Evolutionary conservation across 2,797 vertebrate species (phyloP).

Genomic region (Odontamblyopus rebecca): DNA sequence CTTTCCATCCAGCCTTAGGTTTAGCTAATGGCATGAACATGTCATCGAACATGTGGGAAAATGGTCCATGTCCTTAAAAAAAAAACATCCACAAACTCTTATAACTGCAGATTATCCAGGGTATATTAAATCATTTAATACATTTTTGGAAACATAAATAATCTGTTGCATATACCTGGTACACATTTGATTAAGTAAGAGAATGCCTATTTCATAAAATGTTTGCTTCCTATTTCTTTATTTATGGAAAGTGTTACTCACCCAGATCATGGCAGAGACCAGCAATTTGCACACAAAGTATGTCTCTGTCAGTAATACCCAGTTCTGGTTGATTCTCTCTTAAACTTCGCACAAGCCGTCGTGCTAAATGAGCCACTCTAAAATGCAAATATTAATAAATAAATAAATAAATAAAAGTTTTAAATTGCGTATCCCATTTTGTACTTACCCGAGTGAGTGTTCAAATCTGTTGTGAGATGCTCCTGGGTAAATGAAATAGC

Average conservation of each 20-base stretch:
- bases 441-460: conserved; percentile 72
- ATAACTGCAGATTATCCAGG: no score
- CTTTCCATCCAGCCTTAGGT: not conserved
- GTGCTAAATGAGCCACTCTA: conserved; percentile 85
- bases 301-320: not conserved
- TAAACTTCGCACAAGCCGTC: conserved; percentile 75
- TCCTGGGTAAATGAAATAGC: conserved; percentile 78
- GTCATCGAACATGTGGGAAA: not conserved
- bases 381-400: not conserved
- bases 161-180: no score
- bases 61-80: not conserved
- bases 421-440: not conserved
- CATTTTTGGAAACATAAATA: no score
- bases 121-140: not conserved
- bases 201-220: no score
- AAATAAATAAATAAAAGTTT: no score
- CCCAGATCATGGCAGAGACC: conserved; percentile 1
- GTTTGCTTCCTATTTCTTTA: no score
- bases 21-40: not conserved
- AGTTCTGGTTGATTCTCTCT: not conserved
- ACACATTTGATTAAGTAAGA: no score
- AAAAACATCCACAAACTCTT: no score
- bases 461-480: conserved; percentile 82
- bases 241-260: not conserved
- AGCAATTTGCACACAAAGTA: not conserved